Evolutionary conservation across 2,888 invertebrate genomes (phyloP).

Genomic region (Rhorus exstirpatorius): DNA sequence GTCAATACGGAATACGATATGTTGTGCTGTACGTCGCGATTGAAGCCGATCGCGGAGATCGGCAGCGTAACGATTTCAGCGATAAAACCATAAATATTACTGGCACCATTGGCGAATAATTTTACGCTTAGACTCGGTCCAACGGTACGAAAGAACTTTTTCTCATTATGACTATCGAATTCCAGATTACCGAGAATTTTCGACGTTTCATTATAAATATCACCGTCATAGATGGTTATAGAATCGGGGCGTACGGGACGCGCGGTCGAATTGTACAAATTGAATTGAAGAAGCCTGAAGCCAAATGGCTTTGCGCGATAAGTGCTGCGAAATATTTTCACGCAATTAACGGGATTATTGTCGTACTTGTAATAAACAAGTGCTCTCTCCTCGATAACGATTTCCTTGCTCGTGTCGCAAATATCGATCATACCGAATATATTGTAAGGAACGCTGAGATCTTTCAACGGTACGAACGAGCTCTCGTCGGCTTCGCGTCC

Average conservation of each 20-base stretch:
- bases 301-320: slow-evolving; percentile 95
- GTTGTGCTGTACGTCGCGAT: slow-evolving; percentile 96
- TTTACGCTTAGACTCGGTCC: slow-evolving; percentile 95
- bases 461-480: slow-evolving; percentile 94
- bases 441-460: slow-evolving; percentile 94
- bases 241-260: slow-evolving; percentile 94
- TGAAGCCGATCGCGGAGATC: slow-evolving; percentile 95
- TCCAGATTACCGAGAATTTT: slow-evolving; percentile 91
- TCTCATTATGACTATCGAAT: slow-evolving; percentile 90
- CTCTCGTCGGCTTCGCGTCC: slow-evolving; percentile 95
- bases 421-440: slow-evolving; percentile 98
- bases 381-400: slow-evolving; percentile 95
- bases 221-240: slow-evolving; percentile 96
- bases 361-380: slow-evolving; percentile 98
- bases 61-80: slow-evolving; percentile 98
- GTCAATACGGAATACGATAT: slow-evolving; percentile 93
- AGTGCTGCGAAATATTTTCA: slow-evolving; percentile 97
- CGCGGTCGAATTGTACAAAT: slow-evolving; percentile 95
- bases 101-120: slow-evolving; percentile 97
- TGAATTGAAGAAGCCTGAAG: slow-evolving; percentile 95
- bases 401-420: slow-evolving; percentile 97
- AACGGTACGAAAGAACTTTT: slow-evolving; percentile 91
- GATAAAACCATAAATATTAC: slow-evolving; percentile 97
- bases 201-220: slow-evolving; percentile 95
- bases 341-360: slow-evolving; percentile 97